Evolutionary conservation across 1,140 invertebrate genomes (phyloP), one percentile per base, ranked within the genome.

Genomic region (Harlomillsia oculata): DNA sequence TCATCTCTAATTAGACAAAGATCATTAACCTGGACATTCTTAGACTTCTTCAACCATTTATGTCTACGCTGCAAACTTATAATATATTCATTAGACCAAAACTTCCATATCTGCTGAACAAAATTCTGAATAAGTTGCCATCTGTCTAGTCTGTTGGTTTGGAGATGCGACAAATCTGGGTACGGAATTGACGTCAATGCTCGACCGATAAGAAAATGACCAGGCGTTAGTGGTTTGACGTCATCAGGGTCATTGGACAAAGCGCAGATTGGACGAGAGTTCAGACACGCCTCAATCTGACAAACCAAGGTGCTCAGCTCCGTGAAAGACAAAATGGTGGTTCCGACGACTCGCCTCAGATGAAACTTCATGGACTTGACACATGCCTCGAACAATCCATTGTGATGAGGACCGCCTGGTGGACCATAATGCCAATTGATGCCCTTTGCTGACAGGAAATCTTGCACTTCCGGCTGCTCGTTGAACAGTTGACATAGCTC

Each of bases 71-170:
- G 53, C 0, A 62, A 30, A 14, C 23, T 2, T 3, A 16, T 5
- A 2, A 63, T 20, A 56, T 72, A 72, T 37, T 72, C 71, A 18
- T 21, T 56, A 14, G 30, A 28, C 68, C 67, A 71, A 9, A 41
- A 6, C 9, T 46, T 34, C 53, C 40, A 55, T 5, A 59, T 53
- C 5, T 44, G 30, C 13, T 52, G 56, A 3, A 5, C 5, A 5
- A 48, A 2, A n/a, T 54, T 25, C 36, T 62, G 53, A 1, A 49
- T 5, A 1, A 59, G 29, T 23, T 60, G 1, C 56, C 53, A 62
- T 20, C 57, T 21, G 5, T 34, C 32, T 6, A 48, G 14, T 16
- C 26, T 36, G 26, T 30, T 36, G 6, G 18, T 2, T 16, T 54
- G 49, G 5, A 21, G 2, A 34, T 32, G 5, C 21, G 13, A 3